Evolutionary conservation across 2,888 invertebrate species (phyloP).

Genomic region (Phorcus lineatus): DNA sequence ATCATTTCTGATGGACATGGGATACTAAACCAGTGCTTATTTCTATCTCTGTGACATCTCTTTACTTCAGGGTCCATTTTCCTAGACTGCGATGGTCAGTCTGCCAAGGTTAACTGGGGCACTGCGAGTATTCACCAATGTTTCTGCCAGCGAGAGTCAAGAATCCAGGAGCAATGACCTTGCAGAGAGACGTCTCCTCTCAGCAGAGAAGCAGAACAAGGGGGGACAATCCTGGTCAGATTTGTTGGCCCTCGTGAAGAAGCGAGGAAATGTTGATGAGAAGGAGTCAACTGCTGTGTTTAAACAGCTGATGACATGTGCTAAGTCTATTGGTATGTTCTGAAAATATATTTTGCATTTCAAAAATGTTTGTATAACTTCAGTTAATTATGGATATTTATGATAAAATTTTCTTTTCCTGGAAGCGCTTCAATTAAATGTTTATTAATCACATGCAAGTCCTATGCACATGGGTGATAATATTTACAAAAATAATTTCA

Average conservation of each 20-base stretch:
- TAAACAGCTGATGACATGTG: constrained; percentile 57
- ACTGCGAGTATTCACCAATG: constrained; percentile 59
- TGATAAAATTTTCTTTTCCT: no score
- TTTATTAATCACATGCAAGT: no score
- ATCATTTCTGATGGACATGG: no score
- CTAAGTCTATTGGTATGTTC: constrained; percentile 45
- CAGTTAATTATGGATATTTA: no score
- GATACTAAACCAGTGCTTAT: no score
- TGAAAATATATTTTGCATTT: no score
- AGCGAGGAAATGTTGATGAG: constrained; percentile 46
- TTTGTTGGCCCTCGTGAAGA: constrained; percentile 48
- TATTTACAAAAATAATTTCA: constrained; percentile 40
- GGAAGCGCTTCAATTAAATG: no score
- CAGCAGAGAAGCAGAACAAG: constrained; percentile 53
- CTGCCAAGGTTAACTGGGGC: constrained; percentile 63
- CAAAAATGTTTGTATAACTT: no score
- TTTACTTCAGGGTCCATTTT: no score
- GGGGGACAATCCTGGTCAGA: constrained; percentile 59
- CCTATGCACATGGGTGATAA: no score
- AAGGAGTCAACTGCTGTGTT: constrained; percentile 49
- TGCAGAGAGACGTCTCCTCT: constrained; percentile 49
- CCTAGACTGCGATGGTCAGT: constrained; percentile 40
- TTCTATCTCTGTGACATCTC: no score
- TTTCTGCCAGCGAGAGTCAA: constrained; percentile 36
- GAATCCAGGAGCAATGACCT: constrained; percentile 47